Percentiles rank a stretch among this genome's conserved stretches.
Evolutionary conservation across 2,797 vertebrate genomes (phyloP).

Genomic region (Cynopterus sphinx): DNA sequence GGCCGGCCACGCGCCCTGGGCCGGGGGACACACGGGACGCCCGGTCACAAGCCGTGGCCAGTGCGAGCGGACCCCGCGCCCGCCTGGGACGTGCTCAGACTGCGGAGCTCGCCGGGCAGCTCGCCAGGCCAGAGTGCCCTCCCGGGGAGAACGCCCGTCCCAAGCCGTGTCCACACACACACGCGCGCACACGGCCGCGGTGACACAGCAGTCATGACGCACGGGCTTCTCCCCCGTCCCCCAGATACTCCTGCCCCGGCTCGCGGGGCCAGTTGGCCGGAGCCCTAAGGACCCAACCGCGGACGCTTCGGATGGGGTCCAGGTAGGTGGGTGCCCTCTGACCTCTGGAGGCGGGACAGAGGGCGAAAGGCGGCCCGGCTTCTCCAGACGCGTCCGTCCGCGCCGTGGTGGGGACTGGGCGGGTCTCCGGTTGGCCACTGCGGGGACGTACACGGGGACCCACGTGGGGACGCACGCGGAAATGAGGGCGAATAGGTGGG

Average conservation of each 20-base stretch:
- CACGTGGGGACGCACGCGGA: no score
- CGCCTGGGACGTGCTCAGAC: no score
- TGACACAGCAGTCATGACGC: rapidly evolving
- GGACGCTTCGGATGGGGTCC: neutral
- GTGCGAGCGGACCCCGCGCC: no score
- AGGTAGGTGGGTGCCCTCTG: slow-evolving; percentile 66
- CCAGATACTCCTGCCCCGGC: slow-evolving; percentile 70
- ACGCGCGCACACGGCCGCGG: no score
- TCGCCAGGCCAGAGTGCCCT: no score
- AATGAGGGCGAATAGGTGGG: neutral
- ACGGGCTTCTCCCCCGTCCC: neutral
- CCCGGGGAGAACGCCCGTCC: no score
- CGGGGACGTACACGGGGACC: rapidly evolving
- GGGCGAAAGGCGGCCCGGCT: rapidly evolving
- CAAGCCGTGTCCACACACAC: no score
- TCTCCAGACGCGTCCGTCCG: neutral
- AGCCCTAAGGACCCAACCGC: neutral
- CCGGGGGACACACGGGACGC: no score
- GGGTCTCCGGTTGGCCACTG: rapidly evolving
- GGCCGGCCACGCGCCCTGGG: rapidly evolving
- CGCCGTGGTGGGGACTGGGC: rapidly evolving
- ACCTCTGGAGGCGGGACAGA: rapidly evolving
- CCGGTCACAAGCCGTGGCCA: no score
- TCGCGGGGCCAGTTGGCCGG: neutral
- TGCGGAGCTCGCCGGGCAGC: no score